Evolutionary conservation across 2,113 vertebrate genomes (phyloP).

Genomic region (Corythoichthys intestinalis): DNA sequence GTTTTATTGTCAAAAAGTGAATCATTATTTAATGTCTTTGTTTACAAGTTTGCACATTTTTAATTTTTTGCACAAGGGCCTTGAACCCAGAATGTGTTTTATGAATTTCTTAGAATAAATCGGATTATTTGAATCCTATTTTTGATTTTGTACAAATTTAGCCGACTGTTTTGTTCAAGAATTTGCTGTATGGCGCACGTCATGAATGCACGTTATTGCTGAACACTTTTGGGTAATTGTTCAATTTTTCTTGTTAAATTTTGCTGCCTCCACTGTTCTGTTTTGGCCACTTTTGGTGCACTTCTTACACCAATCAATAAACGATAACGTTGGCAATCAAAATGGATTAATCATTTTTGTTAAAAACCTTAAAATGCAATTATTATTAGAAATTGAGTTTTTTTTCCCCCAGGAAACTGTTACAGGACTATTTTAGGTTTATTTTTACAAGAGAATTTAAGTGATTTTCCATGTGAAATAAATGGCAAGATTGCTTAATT

Average conservation of each 20-base stretch:
- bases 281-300: slow-evolving; percentile 1
- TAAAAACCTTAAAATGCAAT: background rate
- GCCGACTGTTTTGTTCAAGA: background rate
- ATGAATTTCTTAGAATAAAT: slow-evolving; percentile 4
- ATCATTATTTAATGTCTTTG: slow-evolving; percentile 24
- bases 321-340: background rate
- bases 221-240: background rate
- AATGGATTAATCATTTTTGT: background rate
- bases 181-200: slow-evolving; percentile 5
- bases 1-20: slow-evolving; percentile 24
- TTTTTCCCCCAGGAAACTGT: too few species aligned
- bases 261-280: background rate
- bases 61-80: slow-evolving; percentile 39
- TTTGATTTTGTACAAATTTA: background rate
- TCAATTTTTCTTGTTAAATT: slow-evolving; percentile 36
- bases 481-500: too few species aligned
- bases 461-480: too few species aligned
- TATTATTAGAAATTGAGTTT: too few species aligned
- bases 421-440: too few species aligned
- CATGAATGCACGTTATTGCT: background rate
- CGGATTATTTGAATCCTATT: background rate
- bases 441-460: too few species aligned
- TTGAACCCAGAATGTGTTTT: slow-evolving; percentile 10
- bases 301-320: background rate
- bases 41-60: slow-evolving; percentile 29